Evolutionary conservation across 2,113 vertebrate species (phyloP), one percentile per base, ranked within the genome.

Genomic region (Dryoscopus gambensis): DNA sequence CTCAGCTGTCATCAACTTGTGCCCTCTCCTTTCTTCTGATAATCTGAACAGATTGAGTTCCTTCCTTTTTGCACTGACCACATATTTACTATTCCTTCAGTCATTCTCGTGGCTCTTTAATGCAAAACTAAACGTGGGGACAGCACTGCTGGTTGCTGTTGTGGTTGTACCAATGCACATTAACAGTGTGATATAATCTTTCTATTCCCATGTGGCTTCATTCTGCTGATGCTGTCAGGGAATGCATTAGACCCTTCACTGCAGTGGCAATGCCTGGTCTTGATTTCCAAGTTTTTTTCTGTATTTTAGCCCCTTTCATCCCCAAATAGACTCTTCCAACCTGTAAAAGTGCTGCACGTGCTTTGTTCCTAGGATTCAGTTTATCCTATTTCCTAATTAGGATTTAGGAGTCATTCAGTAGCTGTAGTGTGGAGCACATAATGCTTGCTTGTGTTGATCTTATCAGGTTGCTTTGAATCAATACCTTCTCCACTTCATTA

Each of bases 401-500:
- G 80, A 59, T 95, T 96, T 96, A 93, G 84, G 73, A 37, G 76
- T 87, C 73, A 37, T 31, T 95, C 89, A 67, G 28, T 25, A 69
- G 89, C 87, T 85, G 57, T 69, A 62, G 49, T 93, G 89, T 4
- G 2, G 74, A 93, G 77, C 81, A 78, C 60, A 89, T 85, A 73
- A 87, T 94, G 89, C 83, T 92, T 85, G 74, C 96, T 96, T 82
- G 74, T 91, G 89, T 92, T 95, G 94, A 96, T 96, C 93, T 97
- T 97, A 97, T 94, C 94, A 94, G 87, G 62, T 93, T 90, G 84
- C 80, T 87, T 92, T 84, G 89, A 91, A 97, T 96, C 96, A 70
- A 96, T 97, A 96, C 77, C 84, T 87, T 85, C 91, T 93, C 67
- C 91, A 93, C 91, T 94, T 96, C 95, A 93, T 97, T 97, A 96